Base-by-base conservation (phyloP, 2,797 vertebrate species). In the Lates japonicus region DNA sequence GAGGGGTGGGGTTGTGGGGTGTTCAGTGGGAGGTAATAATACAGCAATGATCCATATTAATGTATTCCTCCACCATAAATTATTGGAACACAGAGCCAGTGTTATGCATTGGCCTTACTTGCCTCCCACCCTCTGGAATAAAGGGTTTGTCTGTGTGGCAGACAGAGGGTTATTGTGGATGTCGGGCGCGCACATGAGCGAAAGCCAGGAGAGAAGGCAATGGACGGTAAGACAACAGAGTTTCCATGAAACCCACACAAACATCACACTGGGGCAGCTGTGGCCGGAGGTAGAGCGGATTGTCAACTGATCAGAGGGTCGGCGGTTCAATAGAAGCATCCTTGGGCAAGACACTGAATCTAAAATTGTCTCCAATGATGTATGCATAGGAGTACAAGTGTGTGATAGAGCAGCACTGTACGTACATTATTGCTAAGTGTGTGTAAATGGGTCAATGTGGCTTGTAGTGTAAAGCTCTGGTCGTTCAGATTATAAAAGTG, bases 1-100 rank as follows among this genome's bases (percentile, higher is more conserved):
- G 49, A 16, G 4, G 16, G 31, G 25, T 37, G 31, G 46, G 51
- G 41, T 10, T 5, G 39, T 35, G 60, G 54, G 67, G 55, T 48
- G 16, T 65, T 86, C 77, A 68, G 75, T 77, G 79, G 86, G 85
- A 71, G 80, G 69, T 77, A 80, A 75, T 82, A 80, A 89, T 72
- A 81, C 76, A 69, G 70, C 86, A 81, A 81, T 87, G 81, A 85
- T 91, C 84, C 85, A 86, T 80, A 88, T 93, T 93, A 92, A 93
- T 91, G 90, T 85, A 84, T 74, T 92, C 74, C 72, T 70, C 70
- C 76, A 81, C 79, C 83, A 78, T 66, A 82, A 82, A 78, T 79
- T 70, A 66, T 60, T 74, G 84, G 80, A 88, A 90, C 69, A 90
- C 82, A 84, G 83, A 71, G 75, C 44, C 73, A 33, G 69, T 81